Base-by-base conservation (phyloP, 2,797 vertebrate species). In the Alca torda region DNA sequence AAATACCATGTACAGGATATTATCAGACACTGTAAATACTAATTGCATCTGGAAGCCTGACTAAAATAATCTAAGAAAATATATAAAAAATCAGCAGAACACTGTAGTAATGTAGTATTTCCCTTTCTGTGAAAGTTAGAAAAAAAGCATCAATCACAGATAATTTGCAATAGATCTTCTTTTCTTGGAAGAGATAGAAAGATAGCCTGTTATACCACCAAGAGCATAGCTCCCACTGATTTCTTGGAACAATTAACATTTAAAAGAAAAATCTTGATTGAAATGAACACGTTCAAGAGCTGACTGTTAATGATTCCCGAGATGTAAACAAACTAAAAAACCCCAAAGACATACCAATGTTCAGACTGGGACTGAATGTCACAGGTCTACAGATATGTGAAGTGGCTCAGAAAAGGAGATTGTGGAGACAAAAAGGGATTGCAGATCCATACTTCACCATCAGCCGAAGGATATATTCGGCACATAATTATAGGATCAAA, bases 301-400 rank as follows among this genome's bases (percentile, higher is more conserved):
- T 53, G 37, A 65, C n/a, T 72, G 25, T 18, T 64, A 43, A 60
- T 24, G 48, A 10, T 84, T 82, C 20, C 37, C 41, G 53, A 84
- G 87, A 61, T 17, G 16, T 26, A 45, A 56, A 37, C 8, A 50
- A 31, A 72, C 11, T 30, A 26, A 53, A 74, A 74, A 26, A 24
- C 0, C 0, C 1, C 9, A 54, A 65, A 73, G 1, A 23, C 39
- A 77, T 25, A 50, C 4, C 3, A 10, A n/a, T 2, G 0, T 87
- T 87, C 19, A 76, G n/a, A 69, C 17, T 5, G 4, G 10, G 19
- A 61, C 16, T 60, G 11, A 78, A 68, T 57, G 39, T 72, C 41
- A 75, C 8, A 53, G 3, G 6, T 21, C 25, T 56, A 21, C 8
- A 63, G 16, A 48, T 11, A 43, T 2, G 26, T 2, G 5, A 69